Evolutionary conservation across 1,140 invertebrate genomes (phyloP), one percentile per base, ranked within the genome.

Genomic region (Sinonovacula constricta): DNA sequence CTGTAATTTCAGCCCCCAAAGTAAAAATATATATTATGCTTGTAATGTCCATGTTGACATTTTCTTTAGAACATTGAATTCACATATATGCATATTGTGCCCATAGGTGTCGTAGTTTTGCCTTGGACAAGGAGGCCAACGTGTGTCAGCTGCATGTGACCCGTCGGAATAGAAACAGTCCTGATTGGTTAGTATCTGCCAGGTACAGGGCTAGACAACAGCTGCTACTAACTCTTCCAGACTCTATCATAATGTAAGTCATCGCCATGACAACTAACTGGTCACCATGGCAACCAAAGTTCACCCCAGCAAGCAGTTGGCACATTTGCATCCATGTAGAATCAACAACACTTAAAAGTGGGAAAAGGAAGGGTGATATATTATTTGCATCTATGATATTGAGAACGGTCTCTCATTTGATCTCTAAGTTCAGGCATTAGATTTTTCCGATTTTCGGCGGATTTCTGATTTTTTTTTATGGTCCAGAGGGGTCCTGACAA

Each of bases 21-120:
- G n/a, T n/a, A n/a, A n/a, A n/a, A n/a, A n/a, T n/a, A n/a, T n/a
- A n/a, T n/a, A n/a, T n/a, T n/a, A n/a, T n/a, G n/a, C n/a, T n/a
- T n/a, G n/a, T n/a, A n/a, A n/a, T n/a, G n/a, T n/a, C n/a, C n/a
- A n/a, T n/a, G n/a, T n/a, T n/a, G n/a, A n/a, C n/a, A n/a, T n/a
- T n/a, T n/a, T n/a, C n/a, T n/a, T n/a, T n/a, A n/a, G n/a, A n/a
- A n/a, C n/a, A n/a, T n/a, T n/a, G n/a, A n/a, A n/a, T n/a, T n/a
- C n/a, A n/a, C n/a, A n/a, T n/a, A n/a, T n/a, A n/a, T n/a, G n/a
- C 33, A 49, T 67, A 22, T 67, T 15, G 65, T 2, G 2, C 7
- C 26, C 7, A 7, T 22, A 95, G 96, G 95, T 97, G 94, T 88
- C 94, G 94, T 74, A 93, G 94, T 80, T 97, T 97, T 92, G 94